Base-by-base conservation (phyloP, 2,113 vertebrate species). In the Clarias magur region DNA sequence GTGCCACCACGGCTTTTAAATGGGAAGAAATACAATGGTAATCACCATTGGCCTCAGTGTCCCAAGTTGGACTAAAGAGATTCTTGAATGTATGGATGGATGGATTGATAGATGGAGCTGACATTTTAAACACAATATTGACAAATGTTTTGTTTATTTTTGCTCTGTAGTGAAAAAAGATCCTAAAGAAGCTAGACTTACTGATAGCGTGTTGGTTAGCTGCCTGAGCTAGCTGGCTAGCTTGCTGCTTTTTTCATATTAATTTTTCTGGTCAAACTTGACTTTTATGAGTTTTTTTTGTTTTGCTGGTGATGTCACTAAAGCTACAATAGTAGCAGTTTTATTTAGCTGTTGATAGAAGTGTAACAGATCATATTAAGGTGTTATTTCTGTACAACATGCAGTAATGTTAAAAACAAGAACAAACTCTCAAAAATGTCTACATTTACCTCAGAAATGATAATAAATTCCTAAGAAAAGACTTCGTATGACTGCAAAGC, bases 381-480 rank as follows among this genome's bases (percentile, higher is more conserved):
- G 25, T 54, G 13, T 17, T 54, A 16, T 27, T 78, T 16, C 13
- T 78, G 54, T 79, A 56, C 4, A 56, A 59, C 54, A 80, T 54
- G 17, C n/a, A 80, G n/a, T 80, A 16, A 34, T 16, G 17, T 57
- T 2, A 80, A 57, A 80, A 57, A 80, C 1, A 57, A 27, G n/a
- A 56, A 1, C 8, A 56, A 57, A 19, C 2, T 30, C 1, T 56
- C 54, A 30, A 21, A 15, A 80, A 34, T 34, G 27, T 34, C 56
- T 27, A 80, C 27, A 59, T 80, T 80, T 80, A 59, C 76, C 76
- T 59, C 76, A 57, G 27, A 80, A 12, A 17, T 80, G 56, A 21
- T 80, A 80, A 80, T 21, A 80, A 34, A 80, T 57, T 30, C 54
- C 78, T 21, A 80, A 59, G 17, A 30, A 80, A 59, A 79, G 4